Evolutionary conservation across 2,113 vertebrate species (phyloP).

Genomic region (Perca fluviatilis): DNA sequence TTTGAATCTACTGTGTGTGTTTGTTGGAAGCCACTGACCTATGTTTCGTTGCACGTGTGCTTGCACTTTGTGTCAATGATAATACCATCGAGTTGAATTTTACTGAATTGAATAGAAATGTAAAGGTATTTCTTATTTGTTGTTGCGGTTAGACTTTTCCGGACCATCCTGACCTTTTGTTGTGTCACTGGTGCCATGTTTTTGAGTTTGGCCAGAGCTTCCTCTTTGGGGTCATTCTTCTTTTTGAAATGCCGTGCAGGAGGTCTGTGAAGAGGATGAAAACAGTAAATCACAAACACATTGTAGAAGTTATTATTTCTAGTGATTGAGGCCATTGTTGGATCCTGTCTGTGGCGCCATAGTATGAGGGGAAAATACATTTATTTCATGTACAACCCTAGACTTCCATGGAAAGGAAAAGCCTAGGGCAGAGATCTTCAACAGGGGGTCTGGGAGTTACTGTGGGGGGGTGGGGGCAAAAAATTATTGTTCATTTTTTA

Average conservation of each 20-base stretch:
- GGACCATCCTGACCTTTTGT: slow-evolving; percentile 73
- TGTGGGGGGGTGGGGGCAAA: too few relatives aligned
- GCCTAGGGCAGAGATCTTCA: too few relatives aligned
- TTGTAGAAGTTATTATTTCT: background rate
- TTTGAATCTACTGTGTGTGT: too few relatives aligned
- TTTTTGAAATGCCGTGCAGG: slow-evolving; percentile 83
- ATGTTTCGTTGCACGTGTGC: too few relatives aligned
- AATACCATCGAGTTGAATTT: too few relatives aligned
- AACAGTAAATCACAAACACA: background rate
- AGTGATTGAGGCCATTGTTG: background rate
- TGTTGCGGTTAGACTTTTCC: background rate
- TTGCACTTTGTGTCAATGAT: too few relatives aligned
- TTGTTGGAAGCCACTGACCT: too few relatives aligned
- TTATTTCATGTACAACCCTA: background rate
- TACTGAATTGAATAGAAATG: too few relatives aligned
- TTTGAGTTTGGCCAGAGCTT: slow-evolving; percentile 92
- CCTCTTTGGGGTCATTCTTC: slow-evolving; percentile 91
- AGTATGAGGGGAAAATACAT: background rate
- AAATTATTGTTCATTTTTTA: too few relatives aligned
- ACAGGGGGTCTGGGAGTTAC: too few relatives aligned
- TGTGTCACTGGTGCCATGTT: slow-evolving; percentile 62
- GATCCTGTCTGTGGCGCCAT: background rate
- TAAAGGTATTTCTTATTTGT: background rate
- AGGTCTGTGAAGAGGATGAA: slow-evolving; percentile 67
- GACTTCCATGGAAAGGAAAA: too few relatives aligned